Evolutionary conservation across 2,888 invertebrate species (phyloP), one percentile per base, ranked within the genome.

Genomic region (Cordylochernes scorpioides): DNA sequence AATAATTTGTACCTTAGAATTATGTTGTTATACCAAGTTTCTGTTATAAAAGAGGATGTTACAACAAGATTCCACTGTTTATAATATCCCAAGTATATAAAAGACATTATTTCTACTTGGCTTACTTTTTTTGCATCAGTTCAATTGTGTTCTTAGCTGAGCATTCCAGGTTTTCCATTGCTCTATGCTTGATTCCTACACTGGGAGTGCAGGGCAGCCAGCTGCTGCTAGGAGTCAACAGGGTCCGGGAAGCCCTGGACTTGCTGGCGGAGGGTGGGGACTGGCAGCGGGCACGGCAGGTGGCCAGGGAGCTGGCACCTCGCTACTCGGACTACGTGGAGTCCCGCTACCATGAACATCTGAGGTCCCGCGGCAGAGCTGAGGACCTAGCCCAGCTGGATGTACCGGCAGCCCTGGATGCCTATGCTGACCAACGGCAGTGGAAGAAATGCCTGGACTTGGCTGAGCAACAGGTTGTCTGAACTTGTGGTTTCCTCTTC

Each of bases 391-490:
- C 71, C 7, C 71, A 71, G 48, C 69, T 78, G 44, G 78, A 80
- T 51, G 66, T 73, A 1, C 63, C 71, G 13, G 69, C 71, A n/a
- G 80, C 74, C 1, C 54, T 82, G 35, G 78, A 82, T 45, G 59
- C 75, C 45, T 55, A 59, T 40, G 71, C 70, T 3, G 69, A 72
- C 42, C 71, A 73, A 48, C 75, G 75, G 0, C 73, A 80, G 44
- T 84, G 80, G 80, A 62, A 63, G 7, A 67, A 74, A 41, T 73
- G 78, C 29, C 60, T 84, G 31, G 71, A 75, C 38, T 70, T 70
- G 43, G 80, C 82, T 1, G 68, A 67, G 46, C 61, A 67, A 40
- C 58, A 60, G 44, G 50, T 49, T 25, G 45, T 47, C 31, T 45
- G 8, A n/a, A n/a, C 8, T 19, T 8, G 19, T 19, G 19, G 9